Base-by-base conservation (phyloP, 2,888 invertebrate genomes). In the Eristalis intricaria region DNA sequence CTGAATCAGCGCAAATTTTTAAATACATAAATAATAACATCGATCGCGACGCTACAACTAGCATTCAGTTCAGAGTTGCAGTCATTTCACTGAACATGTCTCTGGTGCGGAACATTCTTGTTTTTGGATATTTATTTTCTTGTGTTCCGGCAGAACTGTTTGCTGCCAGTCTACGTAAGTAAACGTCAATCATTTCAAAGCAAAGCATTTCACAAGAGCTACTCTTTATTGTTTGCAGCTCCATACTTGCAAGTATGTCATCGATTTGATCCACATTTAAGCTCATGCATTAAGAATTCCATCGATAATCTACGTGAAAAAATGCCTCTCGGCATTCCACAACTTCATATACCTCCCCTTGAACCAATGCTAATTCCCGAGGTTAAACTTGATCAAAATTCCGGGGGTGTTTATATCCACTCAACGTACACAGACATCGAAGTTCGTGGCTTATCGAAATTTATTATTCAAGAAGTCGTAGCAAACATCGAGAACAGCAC, bases 331-430 rank as follows among this genome's bases (percentile, higher is more conserved):
- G 97, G 97, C 2, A 95, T 97, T 68, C 94, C 95, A 0, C 96
- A 95, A 90, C 92, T 97, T 0, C 94, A 94, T 19, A 95, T 97
- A 64, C 97, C 97, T 0, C 93, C 95, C 0, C 93, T 96, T 87
- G 96, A 97, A 86, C 97, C 97, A 0, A 94, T 97, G 88, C 61
- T 90, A 11, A 93, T 97, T 15, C 96, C 96, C 0, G 94, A 95
- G 73, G 93, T 96, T 84, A 95, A 95, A 89, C 94, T 97, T 88
- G 95, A 95, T 91, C 95, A 96, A 89, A 95, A 95, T 0, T 94
- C 95, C 8, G 95, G 96, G 1, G 95, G 96, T n/a, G 94, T 97
- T 26, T 94, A 94, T 83, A 91, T 97, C 19, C 95, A 95, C 89
- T 96, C 96, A 0, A 94, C 94, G 0, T 94, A 96, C 85, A 95